Conservation (phyloP, 2,888 invertebrate genomes). For the Acheta domesticus region DNA sequence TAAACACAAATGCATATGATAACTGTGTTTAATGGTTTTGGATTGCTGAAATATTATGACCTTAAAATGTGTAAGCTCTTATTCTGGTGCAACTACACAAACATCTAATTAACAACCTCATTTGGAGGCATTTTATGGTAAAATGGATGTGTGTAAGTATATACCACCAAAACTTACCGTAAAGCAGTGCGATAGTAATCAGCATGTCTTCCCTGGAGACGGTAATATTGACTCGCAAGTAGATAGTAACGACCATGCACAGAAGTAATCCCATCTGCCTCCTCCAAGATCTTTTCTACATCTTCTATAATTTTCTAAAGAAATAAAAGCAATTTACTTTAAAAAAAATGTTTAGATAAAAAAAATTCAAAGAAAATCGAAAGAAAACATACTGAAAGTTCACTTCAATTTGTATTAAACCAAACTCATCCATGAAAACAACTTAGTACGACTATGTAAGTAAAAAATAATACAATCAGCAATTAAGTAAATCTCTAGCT, state of each 20-base stretch:
- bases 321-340: background rate
- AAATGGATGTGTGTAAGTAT: no score
- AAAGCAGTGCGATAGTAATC: slow-evolving; percentile 94
- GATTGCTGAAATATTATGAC: no score
- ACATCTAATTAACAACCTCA: no score
- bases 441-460: no score
- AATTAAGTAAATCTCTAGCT: no score
- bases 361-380: background rate
- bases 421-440: no score
- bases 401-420: background rate
- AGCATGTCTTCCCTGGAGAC: slow-evolving; percentile 83
- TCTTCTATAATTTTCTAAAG: slow-evolving; percentile 75
- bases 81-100: no score
- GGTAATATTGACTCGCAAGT: slow-evolving; percentile 86
- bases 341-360: background rate
- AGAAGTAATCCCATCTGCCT: slow-evolving; percentile 85
- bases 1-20: background rate
- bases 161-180: slow-evolving; percentile 50
- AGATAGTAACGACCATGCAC: slow-evolving; percentile 94
- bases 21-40: background rate
- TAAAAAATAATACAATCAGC: no score
- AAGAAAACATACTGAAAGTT: background rate
- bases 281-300: slow-evolving; percentile 78
- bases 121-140: no score
- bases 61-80: no score